Evolutionary conservation across 2,797 vertebrate genomes (phyloP).

Genomic region (Clarias laeviceps): DNA sequence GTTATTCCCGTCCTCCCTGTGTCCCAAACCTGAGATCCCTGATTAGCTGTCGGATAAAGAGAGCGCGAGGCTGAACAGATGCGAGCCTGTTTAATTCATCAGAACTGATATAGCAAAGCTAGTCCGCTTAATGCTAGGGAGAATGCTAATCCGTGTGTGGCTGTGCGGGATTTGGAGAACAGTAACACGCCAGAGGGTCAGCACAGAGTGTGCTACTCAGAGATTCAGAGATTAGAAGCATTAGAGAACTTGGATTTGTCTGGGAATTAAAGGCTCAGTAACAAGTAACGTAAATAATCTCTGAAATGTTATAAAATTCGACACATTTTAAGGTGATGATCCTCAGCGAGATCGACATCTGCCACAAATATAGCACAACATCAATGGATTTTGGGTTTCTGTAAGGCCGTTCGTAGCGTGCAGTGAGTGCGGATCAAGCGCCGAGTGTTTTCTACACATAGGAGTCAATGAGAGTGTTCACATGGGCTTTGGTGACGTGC

Average conservation of each 20-base stretch:
- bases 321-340: neutral
- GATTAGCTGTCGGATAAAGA: conserved; percentile 74
- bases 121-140: neutral
- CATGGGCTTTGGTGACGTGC: too few species aligned
- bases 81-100: neutral
- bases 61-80: neutral
- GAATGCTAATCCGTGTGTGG: conserved; percentile 12
- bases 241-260: neutral
- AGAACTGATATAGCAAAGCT: neutral
- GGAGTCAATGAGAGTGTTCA: too few species aligned
- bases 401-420: neutral
- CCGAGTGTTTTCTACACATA: too few species aligned
- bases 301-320: neutral
- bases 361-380: neutral
- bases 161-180: neutral
- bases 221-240: neutral
- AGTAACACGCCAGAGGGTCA: neutral
- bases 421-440: too few species aligned
- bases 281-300: neutral
- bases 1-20: conserved; percentile 4
- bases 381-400: neutral
- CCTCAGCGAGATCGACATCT: neutral
- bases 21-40: conserved; percentile 10
- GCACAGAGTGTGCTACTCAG: neutral
- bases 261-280: neutral